Percentiles rank a stretch among this genome's conserved stretches.
Evolutionary conservation across 2,888 invertebrate genomes (phyloP).

Genomic region (Nemurella pictetii): DNA sequence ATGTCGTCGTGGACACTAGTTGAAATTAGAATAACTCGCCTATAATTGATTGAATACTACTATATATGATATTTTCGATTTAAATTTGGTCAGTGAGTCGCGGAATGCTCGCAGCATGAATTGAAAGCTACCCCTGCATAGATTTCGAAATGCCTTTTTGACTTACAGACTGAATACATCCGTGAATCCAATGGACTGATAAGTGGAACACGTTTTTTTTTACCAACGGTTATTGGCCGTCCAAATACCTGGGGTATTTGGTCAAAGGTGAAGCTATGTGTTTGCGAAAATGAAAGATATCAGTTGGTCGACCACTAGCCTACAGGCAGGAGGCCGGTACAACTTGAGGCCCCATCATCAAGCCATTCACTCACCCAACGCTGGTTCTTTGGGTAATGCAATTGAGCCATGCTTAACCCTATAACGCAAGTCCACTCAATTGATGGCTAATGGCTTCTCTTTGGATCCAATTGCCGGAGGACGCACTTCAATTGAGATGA

Average conservation of each 20-base stretch:
- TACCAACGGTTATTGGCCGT: not conserved
- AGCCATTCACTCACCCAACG: not conserved
- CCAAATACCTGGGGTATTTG: not conserved
- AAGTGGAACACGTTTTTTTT: not conserved
- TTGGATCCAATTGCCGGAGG: conserved; percentile 10
- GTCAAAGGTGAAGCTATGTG: not conserved
- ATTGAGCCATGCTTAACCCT: conserved; percentile 5
- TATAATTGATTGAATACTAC: not conserved
- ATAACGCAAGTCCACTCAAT: conserved; percentile 26
- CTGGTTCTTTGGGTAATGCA: not conserved
- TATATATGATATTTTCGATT: not conserved
- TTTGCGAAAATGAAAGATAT: not conserved
- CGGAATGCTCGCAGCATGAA: not conserved
- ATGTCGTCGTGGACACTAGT: not conserved
- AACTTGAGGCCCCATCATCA: not conserved
- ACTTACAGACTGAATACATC: not conserved
- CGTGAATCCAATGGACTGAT: not conserved
- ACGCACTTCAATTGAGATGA: conserved; percentile 8
- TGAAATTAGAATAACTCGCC: not conserved
- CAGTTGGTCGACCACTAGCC: not conserved
- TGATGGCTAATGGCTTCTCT: conserved; percentile 21
- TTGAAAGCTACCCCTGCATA: not conserved
- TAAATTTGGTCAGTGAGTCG: not conserved
- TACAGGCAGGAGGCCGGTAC: not conserved
- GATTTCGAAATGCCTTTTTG: not conserved